Evolutionary conservation across 2,113 vertebrate genomes (phyloP), one percentile per base, ranked within the genome.

Genomic region (Cettia cetti): DNA sequence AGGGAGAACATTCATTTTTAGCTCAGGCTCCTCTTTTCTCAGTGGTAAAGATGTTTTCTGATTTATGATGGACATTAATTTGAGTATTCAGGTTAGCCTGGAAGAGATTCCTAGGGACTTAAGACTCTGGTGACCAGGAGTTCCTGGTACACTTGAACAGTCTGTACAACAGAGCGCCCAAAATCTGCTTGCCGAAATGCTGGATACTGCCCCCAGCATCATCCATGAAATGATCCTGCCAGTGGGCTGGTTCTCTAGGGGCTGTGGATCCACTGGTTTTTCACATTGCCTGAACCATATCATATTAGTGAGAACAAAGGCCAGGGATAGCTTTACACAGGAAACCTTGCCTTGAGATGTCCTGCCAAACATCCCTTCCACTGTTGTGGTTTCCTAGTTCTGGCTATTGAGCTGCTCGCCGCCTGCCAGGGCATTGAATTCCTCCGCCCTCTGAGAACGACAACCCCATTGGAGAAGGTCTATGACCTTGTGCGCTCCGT

Each of bases 401-500:
- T 99, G 87, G 99, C 99, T 35, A 99, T 99, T 15, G 99, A 99
- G 97, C 98, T 99, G 35, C 97, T 99, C 1, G 99, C 99, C 0
- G 99, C 99, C 92, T 99, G 99, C 97, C 99, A 99, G 97, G 99
- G 99, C 71, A 99, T 99, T 15, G 99, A 99, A 97, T 99, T 99
- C 94, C 98, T 99, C 53, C 99, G 99, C 71, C 99, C 99, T 39
- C 98, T 99, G 74, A 98, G 96, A 80, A 99, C 99, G 1, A 99
- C 99, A 26, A 99, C 99, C 57, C 99, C 99, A 45, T 95, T 99
- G 98, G 99, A 99, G 98, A 99, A 99, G 97, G 99, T 99, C 96
- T 99, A 99, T 2, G 99, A 99, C 95, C 99, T 99, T 76, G 99
- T 99, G 97, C 99, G 99, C 92, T 98, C 98, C 1, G 98, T 99